Conservation (phyloP, 2,888 invertebrate species). For the Synergus japonicus region DNA sequence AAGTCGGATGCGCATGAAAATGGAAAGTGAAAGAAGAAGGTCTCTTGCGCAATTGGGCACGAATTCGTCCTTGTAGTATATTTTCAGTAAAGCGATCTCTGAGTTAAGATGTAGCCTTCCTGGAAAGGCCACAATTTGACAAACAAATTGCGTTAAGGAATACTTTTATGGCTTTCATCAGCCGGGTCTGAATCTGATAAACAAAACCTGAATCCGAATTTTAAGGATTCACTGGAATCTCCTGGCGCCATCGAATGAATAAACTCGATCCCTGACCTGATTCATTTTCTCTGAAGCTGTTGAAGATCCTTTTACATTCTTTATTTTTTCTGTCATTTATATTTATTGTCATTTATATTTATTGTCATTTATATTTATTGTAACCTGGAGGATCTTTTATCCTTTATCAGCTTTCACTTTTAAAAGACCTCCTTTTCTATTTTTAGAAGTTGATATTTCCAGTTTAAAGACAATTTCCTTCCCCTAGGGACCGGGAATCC, state of each 20-base stretch:
- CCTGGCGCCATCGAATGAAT: slow-evolving; percentile 18
- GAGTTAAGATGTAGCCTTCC: background rate
- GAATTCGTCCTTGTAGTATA: background rate
- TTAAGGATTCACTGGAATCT: slow-evolving; percentile 18
- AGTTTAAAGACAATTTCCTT: background rate
- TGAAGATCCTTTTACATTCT: background rate
- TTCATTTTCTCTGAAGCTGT: background rate
- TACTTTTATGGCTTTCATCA: background rate
- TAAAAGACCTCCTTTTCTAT: slow-evolving; percentile 13
- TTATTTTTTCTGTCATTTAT: too few species aligned
- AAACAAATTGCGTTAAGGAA: slow-evolving; percentile 23
- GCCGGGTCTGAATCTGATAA: slow-evolving; percentile 12
- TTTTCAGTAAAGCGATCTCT: background rate
- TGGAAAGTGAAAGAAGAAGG: slow-evolving; percentile 18
- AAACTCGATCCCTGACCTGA: background rate
- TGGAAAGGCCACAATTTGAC: slow-evolving; percentile 14
- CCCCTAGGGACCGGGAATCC: background rate
- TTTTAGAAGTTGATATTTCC: slow-evolving; percentile 12
- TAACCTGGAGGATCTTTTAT: background rate
- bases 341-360: too few species aligned
- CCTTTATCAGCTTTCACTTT: slow-evolving; percentile 20
- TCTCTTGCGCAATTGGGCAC: slow-evolving; percentile 2
- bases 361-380: background rate
- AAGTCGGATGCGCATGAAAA: slow-evolving; percentile 2
- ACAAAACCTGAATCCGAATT: slow-evolving; percentile 11